These are phyloP conservation scores for Pollenia griseotomentosa DNA, from an alignment of 2,888 invertebrate genomes.

Conservation along the genomic window DNA sequence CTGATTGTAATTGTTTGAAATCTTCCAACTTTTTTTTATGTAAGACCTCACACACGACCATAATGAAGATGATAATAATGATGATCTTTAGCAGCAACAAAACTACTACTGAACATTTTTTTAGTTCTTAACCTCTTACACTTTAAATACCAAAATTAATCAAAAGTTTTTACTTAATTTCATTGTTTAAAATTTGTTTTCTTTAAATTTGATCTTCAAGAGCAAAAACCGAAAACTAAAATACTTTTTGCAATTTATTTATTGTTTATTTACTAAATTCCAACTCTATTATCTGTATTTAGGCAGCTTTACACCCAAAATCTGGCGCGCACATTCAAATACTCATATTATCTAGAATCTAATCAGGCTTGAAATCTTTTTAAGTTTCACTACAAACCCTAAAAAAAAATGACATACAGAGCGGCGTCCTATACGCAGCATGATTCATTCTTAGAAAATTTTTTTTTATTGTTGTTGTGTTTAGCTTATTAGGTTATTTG, in stretches of 20 bases:
- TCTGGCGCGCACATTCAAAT: neutral
- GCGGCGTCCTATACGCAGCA: constrained; percentile 70
- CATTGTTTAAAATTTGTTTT: constrained; percentile 11
- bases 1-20: constrained; percentile 68
- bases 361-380: constrained; percentile 42
- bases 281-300: constrained; percentile 11
- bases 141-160: constrained; percentile 18
- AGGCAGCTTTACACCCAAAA: constrained; percentile 2
- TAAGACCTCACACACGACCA: constrained; percentile 63
- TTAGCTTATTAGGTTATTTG: constrained; percentile 47
- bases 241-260: constrained; percentile 64
- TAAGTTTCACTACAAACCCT: constrained; percentile 17
- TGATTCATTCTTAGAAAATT: constrained; percentile 74
- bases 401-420: constrained; percentile 35
- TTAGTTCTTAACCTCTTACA: constrained; percentile 36
- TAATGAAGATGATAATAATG: constrained; percentile 6
- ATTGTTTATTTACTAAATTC: constrained; percentile 42
- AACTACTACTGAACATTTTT: neutral
- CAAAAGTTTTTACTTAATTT: constrained; percentile 9
- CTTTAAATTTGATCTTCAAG: neutral
- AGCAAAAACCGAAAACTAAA: neutral
- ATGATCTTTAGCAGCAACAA: constrained; percentile 17
- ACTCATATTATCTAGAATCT: neutral
- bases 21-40: constrained; percentile 38
- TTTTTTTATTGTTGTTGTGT: constrained; percentile 5